Conservation (phyloP, 2,113 vertebrate species). For the Embiotoca jacksoni region DNA sequence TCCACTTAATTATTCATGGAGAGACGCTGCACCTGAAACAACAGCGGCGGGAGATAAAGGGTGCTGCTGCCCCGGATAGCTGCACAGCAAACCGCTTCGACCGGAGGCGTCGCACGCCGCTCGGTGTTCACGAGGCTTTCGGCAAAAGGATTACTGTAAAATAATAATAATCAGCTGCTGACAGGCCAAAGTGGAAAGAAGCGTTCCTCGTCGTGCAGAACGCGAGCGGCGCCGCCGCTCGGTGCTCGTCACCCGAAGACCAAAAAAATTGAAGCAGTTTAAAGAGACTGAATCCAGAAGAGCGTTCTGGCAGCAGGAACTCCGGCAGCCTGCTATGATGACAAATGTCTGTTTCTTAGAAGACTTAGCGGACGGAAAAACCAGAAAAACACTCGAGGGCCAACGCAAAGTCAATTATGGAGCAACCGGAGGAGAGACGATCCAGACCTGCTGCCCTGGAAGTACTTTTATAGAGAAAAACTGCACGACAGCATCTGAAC, state of each 20-base stretch:
- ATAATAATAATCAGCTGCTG: background rate
- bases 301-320: background rate
- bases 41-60: constrained; percentile 39
- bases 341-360: constrained; percentile 36
- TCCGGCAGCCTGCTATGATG: constrained; percentile 3
- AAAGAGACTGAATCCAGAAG: constrained; percentile 56
- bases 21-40: constrained; percentile 73
- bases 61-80: constrained; percentile 15
- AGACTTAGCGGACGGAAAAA: background rate
- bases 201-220: background rate
- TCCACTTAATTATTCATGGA: constrained; percentile 82
- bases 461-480: constrained; percentile 29
- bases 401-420: background rate
- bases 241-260: constrained; percentile 7
- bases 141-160: background rate
- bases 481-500: background rate
- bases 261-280: constrained; percentile 19
- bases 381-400: background rate
- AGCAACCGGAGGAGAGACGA: constrained; percentile 10
- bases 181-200: background rate
- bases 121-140: too few relatives aligned
- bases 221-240: too few relatives aligned
- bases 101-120: too few relatives aligned
- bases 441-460: constrained; percentile 8
- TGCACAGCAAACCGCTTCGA: background rate